Evolutionary conservation across 2,888 invertebrate genomes (phyloP).

Genomic region (Adela reaumurella): DNA sequence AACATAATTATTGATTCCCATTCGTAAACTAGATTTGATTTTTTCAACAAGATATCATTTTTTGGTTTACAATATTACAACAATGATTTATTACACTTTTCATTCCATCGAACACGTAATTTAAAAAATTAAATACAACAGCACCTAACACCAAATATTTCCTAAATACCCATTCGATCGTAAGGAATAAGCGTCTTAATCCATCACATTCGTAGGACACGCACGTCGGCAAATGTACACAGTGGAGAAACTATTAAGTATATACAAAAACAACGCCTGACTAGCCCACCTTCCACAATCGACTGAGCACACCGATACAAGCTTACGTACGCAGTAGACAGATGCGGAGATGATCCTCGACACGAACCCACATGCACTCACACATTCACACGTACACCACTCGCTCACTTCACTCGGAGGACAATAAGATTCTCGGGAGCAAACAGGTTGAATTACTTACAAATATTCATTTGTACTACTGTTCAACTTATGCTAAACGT

Average conservation of each 20-base stretch:
- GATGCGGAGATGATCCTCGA: not conserved
- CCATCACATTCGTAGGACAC: not conserved
- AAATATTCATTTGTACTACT: not conserved
- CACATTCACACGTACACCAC: not conserved
- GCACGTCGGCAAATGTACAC: not conserved
- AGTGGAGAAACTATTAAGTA: not conserved
- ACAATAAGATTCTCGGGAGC: not conserved
- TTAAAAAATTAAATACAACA: slow-evolving; percentile 45
- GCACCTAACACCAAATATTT: slow-evolving; percentile 46
- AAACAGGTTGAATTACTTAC: not conserved
- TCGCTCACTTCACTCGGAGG: not conserved
- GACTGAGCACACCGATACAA: too few relatives aligned
- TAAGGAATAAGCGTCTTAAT: not conserved
- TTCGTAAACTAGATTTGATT: not conserved
- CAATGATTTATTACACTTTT: too few relatives aligned
- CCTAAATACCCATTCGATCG: not conserved
- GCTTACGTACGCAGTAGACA: too few relatives aligned
- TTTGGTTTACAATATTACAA: too few relatives aligned
- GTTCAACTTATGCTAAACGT: not conserved
- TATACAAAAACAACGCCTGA: not conserved
- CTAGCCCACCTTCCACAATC: too few relatives aligned
- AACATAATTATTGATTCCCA: not conserved
- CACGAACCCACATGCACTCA: not conserved
- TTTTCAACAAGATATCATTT: too few relatives aligned
- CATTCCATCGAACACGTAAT: too few relatives aligned